These are phyloP conservation scores for Ptiloglossa arizonensis DNA, from an alignment of 1,140 invertebrate species.

Conservation along the genomic window DNA sequence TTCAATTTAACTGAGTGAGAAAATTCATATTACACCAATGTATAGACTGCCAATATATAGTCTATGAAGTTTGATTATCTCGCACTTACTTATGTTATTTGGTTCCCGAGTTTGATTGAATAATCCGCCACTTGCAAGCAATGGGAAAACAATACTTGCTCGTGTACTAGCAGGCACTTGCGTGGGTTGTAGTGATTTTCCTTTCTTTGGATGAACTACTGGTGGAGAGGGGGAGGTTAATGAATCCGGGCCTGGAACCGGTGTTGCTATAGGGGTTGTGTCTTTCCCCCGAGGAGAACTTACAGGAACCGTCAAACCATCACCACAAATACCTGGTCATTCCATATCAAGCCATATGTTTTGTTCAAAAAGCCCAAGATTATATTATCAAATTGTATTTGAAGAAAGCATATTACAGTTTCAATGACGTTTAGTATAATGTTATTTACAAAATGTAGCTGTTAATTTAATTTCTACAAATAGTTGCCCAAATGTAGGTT, in stretches of 20 bases:
- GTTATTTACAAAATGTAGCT: slow-evolving; percentile 18
- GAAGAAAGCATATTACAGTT: slow-evolving; percentile 15
- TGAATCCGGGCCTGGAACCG: slow-evolving; percentile 76
- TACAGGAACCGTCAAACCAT: slow-evolving; percentile 79
- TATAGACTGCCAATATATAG: slow-evolving; percentile 29
- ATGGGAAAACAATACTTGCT: slow-evolving; percentile 89
- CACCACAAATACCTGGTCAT: slow-evolving; percentile 77
- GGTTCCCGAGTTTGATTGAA: slow-evolving; percentile 78
- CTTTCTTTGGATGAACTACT: slow-evolving; percentile 72
- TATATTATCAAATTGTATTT: slow-evolving; percentile 5
- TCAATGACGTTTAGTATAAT: not conserved
- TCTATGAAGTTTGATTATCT: slow-evolving; percentile 14
- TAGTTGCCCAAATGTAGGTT: not conserved
- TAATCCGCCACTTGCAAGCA: slow-evolving; percentile 83
- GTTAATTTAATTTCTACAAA: slow-evolving; percentile 7
- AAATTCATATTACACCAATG: slow-evolving; percentile 13
- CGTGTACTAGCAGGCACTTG: slow-evolving; percentile 87
- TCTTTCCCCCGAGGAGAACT: slow-evolving; percentile 77
- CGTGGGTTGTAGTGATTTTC: slow-evolving; percentile 84
- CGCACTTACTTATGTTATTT: slow-evolving; percentile 78
- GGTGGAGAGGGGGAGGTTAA: slow-evolving; percentile 78
- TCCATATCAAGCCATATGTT: slow-evolving; percentile 66
- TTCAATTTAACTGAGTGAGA: not conserved
- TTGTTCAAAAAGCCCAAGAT: slow-evolving; percentile 44
- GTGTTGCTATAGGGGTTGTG: slow-evolving; percentile 73